Base-by-base conservation (phyloP, 2,113 vertebrate genomes). In the Pelmatolapia mariae region DNA sequence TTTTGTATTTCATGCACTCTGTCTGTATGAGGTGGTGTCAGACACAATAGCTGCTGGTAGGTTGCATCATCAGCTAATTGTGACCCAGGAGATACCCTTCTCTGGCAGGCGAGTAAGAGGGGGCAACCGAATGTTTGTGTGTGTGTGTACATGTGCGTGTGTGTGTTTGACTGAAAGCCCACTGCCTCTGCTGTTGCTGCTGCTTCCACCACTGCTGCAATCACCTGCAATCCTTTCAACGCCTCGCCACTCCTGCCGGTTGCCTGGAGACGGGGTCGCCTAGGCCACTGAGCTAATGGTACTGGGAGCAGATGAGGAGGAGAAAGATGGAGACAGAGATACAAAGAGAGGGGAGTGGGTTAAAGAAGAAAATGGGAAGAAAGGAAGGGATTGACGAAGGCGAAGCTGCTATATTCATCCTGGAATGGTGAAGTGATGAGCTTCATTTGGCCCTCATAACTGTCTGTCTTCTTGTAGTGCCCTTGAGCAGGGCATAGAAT, bases 21-120 rank as follows among this genome's bases (percentile, higher is more conserved):
- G 76, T 83, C 84, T 84, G 85, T 36, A 4, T 53, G 81, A 82
- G 81, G 5, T 38, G 43, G 24, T 88, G 87, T 94, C 91, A 94
- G 90, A 94, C 92, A 94, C 92, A 95, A 95, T 90, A 92, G 89
- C 93, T 93, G 89, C 88, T 90, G 91, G 38, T 86, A 50, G 91
- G 88, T 97, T 97, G 96, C 96, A 95, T 97, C 96, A 97, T 93
- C 92, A 91, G 85, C 86, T 94, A 97, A 97, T 96, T 97, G 93
- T 93, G 92, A 95, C 96, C 95, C 96, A 84, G 87, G 96, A 96
- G 96, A 96, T 87, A 81, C 53, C 73, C 81, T 19, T 53, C 81
- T 92, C 89, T 89, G 83, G 89, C 86, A 91, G 90, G 86, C 89
- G 68, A 90, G 86, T 80, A 87, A 89, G 80, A 83, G 4, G 87